Base-by-base conservation (phyloP, 2,797 vertebrate species). In the Micrastur ruficollis region DNA sequence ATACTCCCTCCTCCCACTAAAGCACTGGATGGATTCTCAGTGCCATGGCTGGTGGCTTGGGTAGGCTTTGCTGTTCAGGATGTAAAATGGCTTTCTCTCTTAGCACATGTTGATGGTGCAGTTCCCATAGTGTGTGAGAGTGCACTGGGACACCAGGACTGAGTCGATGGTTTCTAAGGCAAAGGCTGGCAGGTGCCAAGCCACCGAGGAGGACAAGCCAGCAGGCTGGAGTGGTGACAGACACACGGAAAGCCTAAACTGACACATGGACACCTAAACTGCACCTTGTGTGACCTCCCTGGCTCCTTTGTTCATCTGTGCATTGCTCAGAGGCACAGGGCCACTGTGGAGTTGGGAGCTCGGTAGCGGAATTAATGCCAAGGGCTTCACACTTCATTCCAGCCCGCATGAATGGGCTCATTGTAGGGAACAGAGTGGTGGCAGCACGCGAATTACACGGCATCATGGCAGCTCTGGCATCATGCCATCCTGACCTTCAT, bases 351-450 rank as follows among this genome's bases (percentile, higher is more conserved):
- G 82, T 16, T 1, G 3, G 55, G 72, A 76, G 82, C 91, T 83
- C 1, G 0, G 63, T 5, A 47, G 71, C 1, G 3, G 94, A 96
- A 92, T 88, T 78, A 72, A 88, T 92, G 93, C 92, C 97, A 83
- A 72, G 89, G 56, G 55, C 89, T 90, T 94, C 96, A 95, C 97
- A 81, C 95, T 78, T 81, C 90, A 96, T 96, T 92, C 81, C 95
- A 87, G 81, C 89, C 88, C 0, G 22, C 68, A 50, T 94, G 96
- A 97, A 94, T 93, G 92, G 96, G 65, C 55, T 67, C 72, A 81
- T 94, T 97, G 96, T 90, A 29, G 67, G 67, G 62, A 95, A 19
- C 56, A 66, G 93, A 65, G 93, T 3, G 52, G 47, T 4, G 46
- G 95, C 94, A 87, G 90, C 93, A 66, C 1, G 62, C 3, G 2